A percentile compares a stretch with the other conserved stretches of the same genome.
These are phyloP conservation scores for Tokudaia muenninki DNA, from an alignment of 2,797 vertebrate genomes.

Conservation along the genomic window DNA sequence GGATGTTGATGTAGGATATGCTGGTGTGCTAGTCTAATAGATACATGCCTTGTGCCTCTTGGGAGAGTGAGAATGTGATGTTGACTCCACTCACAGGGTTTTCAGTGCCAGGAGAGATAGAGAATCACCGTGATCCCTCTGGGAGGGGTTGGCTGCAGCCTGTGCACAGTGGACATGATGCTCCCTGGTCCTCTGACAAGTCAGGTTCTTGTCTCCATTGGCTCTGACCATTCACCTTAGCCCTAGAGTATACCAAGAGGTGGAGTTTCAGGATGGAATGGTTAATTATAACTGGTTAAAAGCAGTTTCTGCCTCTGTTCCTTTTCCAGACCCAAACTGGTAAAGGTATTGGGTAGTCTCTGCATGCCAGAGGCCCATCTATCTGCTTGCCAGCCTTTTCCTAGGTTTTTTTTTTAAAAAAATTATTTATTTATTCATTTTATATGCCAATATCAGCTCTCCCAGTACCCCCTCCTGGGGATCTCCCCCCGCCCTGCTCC, in stretches of 20 bases:
- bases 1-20: background rate
- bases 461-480: too few species aligned
- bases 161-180: too few species aligned
- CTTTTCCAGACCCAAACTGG: background rate
- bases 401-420: background rate
- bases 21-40: background rate
- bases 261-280: background rate
- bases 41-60: background rate
- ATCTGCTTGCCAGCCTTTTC: background rate
- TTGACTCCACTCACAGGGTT: background rate
- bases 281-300: background rate
- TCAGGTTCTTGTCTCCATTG: background rate
- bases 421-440: background rate
- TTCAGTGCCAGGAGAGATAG: accelerated
- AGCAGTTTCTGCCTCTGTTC: slow-evolving; percentile 10
- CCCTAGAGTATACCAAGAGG: background rate
- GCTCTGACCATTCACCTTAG: background rate
- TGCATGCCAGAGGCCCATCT: background rate
- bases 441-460: background rate
- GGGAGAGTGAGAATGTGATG: background rate
- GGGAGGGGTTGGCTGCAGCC: background rate
- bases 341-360: background rate
- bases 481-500: too few species aligned
- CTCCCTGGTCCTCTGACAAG: background rate
- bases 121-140: accelerated